A percentile compares a stretch with the other conserved stretches of the same genome.
Evolutionary conservation across 1,140 invertebrate species (phyloP).

Genomic region (Papilio dardanus): DNA sequence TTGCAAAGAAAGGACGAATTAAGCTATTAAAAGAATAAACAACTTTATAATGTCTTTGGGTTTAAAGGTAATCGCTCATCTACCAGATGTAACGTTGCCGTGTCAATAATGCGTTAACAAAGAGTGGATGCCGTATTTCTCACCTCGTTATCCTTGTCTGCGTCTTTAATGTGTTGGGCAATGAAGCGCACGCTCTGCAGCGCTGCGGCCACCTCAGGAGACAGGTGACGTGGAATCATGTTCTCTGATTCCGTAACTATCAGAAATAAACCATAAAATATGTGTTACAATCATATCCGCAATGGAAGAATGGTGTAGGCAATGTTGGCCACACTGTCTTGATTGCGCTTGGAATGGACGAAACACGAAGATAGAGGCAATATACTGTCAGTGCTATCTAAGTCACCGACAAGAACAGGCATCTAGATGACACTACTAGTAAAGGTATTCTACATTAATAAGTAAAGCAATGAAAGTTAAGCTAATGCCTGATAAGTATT

Average conservation of each 20-base stretch:
- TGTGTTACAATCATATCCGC: no score
- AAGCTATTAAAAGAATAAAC: no score
- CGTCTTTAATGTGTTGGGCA: slow-evolving; percentile 98
- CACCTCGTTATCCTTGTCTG: slow-evolving; percentile 97
- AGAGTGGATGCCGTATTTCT: slow-evolving; percentile 44
- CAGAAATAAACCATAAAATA: background rate
- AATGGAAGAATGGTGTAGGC: background rate
- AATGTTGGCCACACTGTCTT: background rate
- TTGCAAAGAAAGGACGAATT: no score
- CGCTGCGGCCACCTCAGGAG: slow-evolving; percentile 94
- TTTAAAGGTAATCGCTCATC: no score
- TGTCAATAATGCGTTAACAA: background rate
- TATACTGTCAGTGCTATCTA: background rate
- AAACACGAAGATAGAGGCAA: background rate
- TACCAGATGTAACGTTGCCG: background rate
- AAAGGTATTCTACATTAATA: no score
- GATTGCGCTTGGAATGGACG: no score
- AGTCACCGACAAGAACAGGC: background rate
- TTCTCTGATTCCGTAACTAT: slow-evolving; percentile 89
- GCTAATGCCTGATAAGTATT: background rate
- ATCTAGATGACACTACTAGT: background rate
- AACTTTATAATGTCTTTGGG: no score
- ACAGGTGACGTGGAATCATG: slow-evolving; percentile 89
- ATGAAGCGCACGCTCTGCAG: slow-evolving; percentile 97
- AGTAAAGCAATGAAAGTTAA: no score